phyloP scores from a whole-genome alignment of 37 sponge, comb jelly and placozoan genomes.

The Hexactinellida sp. region DNA sequence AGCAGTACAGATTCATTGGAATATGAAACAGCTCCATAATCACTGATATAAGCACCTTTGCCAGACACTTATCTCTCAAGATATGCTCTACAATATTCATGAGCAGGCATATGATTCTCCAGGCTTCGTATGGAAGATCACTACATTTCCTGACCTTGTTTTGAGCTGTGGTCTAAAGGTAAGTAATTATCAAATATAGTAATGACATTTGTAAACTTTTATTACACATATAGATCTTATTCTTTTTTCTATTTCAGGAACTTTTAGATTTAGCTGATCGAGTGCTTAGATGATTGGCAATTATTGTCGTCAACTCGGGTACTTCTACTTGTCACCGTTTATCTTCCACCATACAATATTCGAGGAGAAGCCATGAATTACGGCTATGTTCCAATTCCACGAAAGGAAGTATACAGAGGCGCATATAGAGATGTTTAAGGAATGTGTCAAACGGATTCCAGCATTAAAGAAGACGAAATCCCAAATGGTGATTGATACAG shows the following conservation, averaged over 20 bases:
- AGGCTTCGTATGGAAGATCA: constrained; percentile 19
- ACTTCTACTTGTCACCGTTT: too few species aligned
- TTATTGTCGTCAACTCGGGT: too few species aligned
- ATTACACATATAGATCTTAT: too few species aligned
- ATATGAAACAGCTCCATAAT: constrained; percentile 26
- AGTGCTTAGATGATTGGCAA: too few species aligned
- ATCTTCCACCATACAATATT: not conserved
- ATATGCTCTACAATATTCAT: constrained; percentile 34
- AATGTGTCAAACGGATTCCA: not conserved
- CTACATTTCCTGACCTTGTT: constrained; percentile 28
- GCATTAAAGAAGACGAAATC: not conserved
- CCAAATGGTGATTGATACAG: not conserved
- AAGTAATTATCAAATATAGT: not conserved
- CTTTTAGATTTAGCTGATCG: not conserved
- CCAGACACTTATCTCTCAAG: constrained; percentile 18
- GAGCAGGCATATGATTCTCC: constrained; percentile 27
- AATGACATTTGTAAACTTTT: too few species aligned
- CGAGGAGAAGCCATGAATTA: not conserved
- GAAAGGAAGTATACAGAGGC: constrained; percentile 10
- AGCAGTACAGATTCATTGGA: constrained; percentile 16
- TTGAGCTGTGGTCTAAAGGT: not conserved
- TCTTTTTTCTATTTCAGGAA: too few species aligned
- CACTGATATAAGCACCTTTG: not conserved
- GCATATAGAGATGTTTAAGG: not conserved
- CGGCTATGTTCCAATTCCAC: not conserved